phyloP scores from a whole-genome alignment of 2,797 vertebrate species.

The Chaenodraco wilsoni region DNA sequence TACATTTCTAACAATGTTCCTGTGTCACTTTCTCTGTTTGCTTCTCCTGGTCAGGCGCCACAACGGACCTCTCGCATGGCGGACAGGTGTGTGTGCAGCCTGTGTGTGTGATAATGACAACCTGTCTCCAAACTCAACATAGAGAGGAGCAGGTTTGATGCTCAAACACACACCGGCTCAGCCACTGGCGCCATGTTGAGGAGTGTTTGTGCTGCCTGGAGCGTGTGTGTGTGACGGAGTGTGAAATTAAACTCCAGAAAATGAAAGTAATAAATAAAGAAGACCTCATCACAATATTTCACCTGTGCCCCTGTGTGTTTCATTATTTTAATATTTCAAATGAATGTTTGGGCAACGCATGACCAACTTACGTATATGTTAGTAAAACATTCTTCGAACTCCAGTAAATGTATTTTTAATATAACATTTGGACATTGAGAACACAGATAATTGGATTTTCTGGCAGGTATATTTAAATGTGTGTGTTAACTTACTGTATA shows the following conservation, averaged over 20 bases:
- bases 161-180: constrained; percentile 54
- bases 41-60: constrained; percentile 24
- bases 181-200: constrained; percentile 16
- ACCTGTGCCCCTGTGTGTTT: neutral
- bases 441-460: neutral
- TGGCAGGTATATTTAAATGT: neutral
- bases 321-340: neutral
- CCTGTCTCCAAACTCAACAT: constrained; percentile 80
- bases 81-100: constrained; percentile 4
- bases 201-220: constrained; percentile 27
- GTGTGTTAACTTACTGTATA: neutral
- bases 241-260: constrained; percentile 11
- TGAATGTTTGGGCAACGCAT: neutral
- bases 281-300: constrained; percentile 14
- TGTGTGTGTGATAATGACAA: constrained; percentile 81
- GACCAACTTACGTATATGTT: neutral
- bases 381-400: neutral
- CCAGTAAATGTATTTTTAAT: neutral
- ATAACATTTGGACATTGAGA: neutral
- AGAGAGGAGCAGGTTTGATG: constrained; percentile 83
- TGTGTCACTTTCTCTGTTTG: constrained; percentile 12
- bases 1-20: constrained; percentile 2
- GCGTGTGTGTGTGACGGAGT: neutral
- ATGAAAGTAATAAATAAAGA: constrained; percentile 46
- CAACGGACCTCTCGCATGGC: constrained; percentile 22